Conservation (phyloP, 2,797 vertebrate genomes). For the Astyanax mexicanus region DNA sequence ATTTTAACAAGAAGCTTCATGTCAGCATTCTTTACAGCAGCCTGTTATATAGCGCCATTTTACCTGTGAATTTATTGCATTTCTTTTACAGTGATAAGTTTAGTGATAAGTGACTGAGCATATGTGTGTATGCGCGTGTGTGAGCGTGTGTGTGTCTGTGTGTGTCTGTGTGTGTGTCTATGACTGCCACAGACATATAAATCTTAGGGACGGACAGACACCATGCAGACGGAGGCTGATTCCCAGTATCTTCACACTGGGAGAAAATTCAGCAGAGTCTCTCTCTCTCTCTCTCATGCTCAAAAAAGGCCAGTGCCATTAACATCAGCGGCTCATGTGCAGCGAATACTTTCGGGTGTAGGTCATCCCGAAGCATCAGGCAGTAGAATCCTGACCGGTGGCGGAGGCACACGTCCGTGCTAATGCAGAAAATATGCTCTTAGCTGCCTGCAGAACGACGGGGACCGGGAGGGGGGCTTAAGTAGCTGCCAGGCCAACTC, state of each 20-base stretch:
- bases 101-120: too few species aligned
- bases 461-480: slow-evolving; percentile 47
- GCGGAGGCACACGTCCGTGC: slow-evolving; percentile 44
- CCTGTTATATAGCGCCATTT: too few species aligned
- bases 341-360: slow-evolving; percentile 51
- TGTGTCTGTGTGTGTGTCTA: background rate
- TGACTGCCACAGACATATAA: slow-evolving; percentile 18
- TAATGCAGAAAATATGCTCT: slow-evolving; percentile 64
- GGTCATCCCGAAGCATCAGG: slow-evolving; percentile 52
- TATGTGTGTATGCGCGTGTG: too few species aligned
- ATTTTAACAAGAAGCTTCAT: too few species aligned
- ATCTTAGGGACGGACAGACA: background rate
- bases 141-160: too few species aligned
- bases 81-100: too few species aligned
- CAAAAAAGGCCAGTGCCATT: slow-evolving; percentile 50
- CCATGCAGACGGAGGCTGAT: background rate
- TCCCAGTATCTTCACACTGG: background rate
- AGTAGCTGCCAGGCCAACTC: slow-evolving; percentile 57
- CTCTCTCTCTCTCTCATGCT: slow-evolving; percentile 24
- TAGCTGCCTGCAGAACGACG: slow-evolving; percentile 47
- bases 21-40: too few species aligned
- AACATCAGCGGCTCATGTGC: slow-evolving; percentile 33
- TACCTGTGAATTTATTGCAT: too few species aligned
- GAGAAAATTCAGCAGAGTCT: background rate
- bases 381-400: slow-evolving; percentile 45